Evolutionary conservation across 2,888 invertebrate species (phyloP), one percentile per base, ranked within the genome.

Genomic region (Eudasyphora cyanicolor): DNA sequence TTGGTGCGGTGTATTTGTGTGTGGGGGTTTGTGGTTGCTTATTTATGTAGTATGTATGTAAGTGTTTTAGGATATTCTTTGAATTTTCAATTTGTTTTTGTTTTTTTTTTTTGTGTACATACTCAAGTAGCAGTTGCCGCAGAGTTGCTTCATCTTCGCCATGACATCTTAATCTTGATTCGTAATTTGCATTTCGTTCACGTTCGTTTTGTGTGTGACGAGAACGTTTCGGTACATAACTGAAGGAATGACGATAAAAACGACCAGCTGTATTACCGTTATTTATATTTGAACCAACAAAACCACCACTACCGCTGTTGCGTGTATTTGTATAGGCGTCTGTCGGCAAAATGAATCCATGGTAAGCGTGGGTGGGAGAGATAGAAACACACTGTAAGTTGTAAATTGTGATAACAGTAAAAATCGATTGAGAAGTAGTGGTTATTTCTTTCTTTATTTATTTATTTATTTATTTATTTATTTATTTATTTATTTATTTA

Each of bases 101-200:
- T 49, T 6, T 14, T 70, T 42, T 10, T 6, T 64, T 85, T 70
- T 87, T 86, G 67, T 67, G 7, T 93, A 94, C 93, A 93, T 95
- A 96, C 97, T 97, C 97, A 96, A 97, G 95, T 94, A 97, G 96
- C 94, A 97, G 95, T 95, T 97, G 96, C 95, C 97, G 96, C 94
- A 97, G 96, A 94, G 97, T 97, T 93, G 96, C 96, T 94, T 97
- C 97, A 95, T 97, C 97, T 94, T 96, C 96, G 89, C 92, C 92
- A 92, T 92, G 92, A 91, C 92, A 91, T 91, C 91, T 91, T 87
- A 90, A 88, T 89, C 91, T 89, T 86, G 91, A 92, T 89, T 92
- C 91, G 82, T 90, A 91, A 87, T 89, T 88, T 84, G 89, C 88
- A 85, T 90, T 90, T 86, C 92, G 91, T 89, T 92, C 91, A 83